Evolutionary conservation across 2,888 invertebrate species (phyloP).

Genomic region (Lithophane socia): DNA sequence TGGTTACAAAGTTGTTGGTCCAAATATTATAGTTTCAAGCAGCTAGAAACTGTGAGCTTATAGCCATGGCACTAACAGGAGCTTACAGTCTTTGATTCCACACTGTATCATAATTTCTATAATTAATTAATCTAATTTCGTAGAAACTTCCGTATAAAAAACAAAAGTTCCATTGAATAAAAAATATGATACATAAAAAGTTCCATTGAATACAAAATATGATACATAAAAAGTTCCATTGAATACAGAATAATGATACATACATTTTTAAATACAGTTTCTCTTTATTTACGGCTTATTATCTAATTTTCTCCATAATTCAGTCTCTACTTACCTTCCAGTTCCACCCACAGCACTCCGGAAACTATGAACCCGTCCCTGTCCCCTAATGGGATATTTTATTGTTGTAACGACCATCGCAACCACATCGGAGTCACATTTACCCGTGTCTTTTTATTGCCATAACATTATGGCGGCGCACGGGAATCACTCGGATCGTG

Average conservation of each 20-base stretch:
- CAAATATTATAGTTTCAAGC: neutral
- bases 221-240: too few relatives aligned
- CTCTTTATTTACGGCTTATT: too few relatives aligned
- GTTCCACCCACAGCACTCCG: too few relatives aligned
- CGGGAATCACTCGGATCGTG: conserved; percentile 72
- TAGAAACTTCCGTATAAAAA: too few relatives aligned
- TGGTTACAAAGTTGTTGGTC: neutral
- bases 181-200: too few relatives aligned
- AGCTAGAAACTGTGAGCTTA: neutral
- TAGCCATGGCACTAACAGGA: neutral
- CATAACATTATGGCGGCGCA: conserved; percentile 73
- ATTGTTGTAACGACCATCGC: conserved; percentile 81
- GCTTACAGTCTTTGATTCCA: neutral
- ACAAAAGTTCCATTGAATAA: too few relatives aligned
- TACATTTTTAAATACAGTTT: too few relatives aligned
- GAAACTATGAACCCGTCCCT: conserved; percentile 67
- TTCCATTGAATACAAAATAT: too few relatives aligned
- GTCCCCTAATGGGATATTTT: conserved; percentile 88
- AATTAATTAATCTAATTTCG: neutral
- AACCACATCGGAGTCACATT: conserved; percentile 84
- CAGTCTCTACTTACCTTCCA: neutral
- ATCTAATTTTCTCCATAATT: conserved; percentile 4
- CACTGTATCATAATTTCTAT: neutral
- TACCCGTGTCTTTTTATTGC: conserved; percentile 85
- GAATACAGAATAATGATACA: too few relatives aligned